A percentile compares a stretch with the other conserved stretches of the same genome.
Evolutionary conservation across 2,113 vertebrate genomes (phyloP).

Genomic region (Ptilorrhoa leucosticta): DNA sequence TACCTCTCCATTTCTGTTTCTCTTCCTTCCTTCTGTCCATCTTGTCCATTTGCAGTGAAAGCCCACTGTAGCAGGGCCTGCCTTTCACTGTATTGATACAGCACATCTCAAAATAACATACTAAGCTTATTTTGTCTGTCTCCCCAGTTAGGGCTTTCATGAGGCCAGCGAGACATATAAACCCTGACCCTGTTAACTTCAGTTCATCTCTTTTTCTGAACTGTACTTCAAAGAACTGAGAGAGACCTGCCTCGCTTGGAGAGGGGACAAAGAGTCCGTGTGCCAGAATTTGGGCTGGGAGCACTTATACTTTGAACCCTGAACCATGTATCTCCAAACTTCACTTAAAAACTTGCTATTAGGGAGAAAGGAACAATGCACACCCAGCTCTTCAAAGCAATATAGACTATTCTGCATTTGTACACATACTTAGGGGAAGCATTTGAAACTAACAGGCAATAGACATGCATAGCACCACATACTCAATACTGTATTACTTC

Average conservation of each 20-base stretch:
- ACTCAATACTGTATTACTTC: neutral
- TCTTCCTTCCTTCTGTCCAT: neutral
- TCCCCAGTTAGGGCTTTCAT: neutral
- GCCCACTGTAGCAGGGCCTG: neutral
- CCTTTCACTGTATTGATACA: neutral
- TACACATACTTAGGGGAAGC: neutral
- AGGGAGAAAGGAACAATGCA: neutral
- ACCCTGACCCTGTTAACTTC: neutral
- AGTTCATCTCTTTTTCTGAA: neutral
- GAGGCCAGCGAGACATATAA: neutral
- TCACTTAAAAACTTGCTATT: neutral
- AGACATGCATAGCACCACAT: neutral
- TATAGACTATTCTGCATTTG: neutral
- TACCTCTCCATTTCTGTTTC: neutral
- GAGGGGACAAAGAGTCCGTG: neutral
- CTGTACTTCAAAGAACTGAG: neutral
- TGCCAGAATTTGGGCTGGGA: neutral
- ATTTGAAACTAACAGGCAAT: neutral
- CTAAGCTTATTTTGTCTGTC: neutral
- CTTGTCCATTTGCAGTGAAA: neutral
- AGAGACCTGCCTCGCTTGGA: neutral
- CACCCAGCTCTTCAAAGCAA: neutral
- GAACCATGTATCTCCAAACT: neutral
- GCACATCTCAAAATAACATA: neutral
- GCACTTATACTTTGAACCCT: neutral